phyloP scores from a whole-genome alignment of 1,140 invertebrate genomes.

The Tyrophagus putrescentiae region DNA sequence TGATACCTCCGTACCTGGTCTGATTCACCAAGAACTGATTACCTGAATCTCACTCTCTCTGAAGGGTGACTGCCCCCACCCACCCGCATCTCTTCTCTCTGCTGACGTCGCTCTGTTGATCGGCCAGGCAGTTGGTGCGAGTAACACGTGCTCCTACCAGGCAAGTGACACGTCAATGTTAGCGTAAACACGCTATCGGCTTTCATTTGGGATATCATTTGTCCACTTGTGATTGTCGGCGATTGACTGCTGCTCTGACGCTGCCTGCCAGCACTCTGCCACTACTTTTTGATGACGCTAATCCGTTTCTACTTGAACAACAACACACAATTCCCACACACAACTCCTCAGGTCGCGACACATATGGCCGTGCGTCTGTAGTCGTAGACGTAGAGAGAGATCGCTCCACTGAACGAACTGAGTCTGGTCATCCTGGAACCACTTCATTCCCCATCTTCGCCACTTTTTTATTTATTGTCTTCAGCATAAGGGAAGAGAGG shows the following conservation, averaged over 20 bases:
- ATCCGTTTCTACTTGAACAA: conserved; percentile 7
- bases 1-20: no score
- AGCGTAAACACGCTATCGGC: background rate
- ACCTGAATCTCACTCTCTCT: no score
- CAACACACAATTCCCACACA: no score
- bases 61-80: no score
- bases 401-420: no score
- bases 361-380: background rate
- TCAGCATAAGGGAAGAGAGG: background rate
- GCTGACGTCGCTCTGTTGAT: no score
- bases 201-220: background rate
- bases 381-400: no score
- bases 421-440: background rate
- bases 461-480: background rate
- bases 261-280: background rate
- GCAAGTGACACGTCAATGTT: conserved; percentile 9
- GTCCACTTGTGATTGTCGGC: background rate
- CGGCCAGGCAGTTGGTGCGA: no score
- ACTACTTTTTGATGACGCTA: background rate
- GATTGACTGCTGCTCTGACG: background rate
- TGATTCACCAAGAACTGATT: no score
- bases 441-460: background rate
- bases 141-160: background rate
- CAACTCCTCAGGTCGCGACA: background rate
- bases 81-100: no score